Conservation (phyloP, 2,797 vertebrate species). For the Allobates femoralis region DNA sequence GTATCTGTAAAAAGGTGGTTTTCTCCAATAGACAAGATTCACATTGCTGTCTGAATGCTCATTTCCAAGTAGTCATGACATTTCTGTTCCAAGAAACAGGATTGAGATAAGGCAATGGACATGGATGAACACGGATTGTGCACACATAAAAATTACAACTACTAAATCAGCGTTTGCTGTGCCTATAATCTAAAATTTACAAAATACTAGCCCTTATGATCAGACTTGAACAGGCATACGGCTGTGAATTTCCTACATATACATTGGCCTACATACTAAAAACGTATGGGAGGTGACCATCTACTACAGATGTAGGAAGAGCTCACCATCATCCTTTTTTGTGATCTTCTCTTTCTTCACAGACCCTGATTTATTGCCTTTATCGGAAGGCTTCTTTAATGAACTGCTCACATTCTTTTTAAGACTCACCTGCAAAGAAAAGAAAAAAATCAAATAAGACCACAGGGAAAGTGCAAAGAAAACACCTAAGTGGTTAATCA, state of each 20-base stretch:
- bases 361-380: slow-evolving; percentile 82
- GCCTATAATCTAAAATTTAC: too few relatives aligned
- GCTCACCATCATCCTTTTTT: slow-evolving; percentile 83
- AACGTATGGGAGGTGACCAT: neutral
- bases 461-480: neutral
- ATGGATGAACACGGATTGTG: too few relatives aligned
- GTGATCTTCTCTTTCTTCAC: slow-evolving; percentile 86
- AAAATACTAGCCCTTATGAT: too few relatives aligned
- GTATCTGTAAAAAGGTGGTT: too few relatives aligned
- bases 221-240: too few relatives aligned
- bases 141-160: too few relatives aligned
- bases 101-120: too few relatives aligned
- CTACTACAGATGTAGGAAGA: neutral
- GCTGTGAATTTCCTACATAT: neutral
- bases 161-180: too few relatives aligned
- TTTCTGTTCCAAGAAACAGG: too few relatives aligned
- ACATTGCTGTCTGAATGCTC: too few relatives aligned
- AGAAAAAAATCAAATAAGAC: neutral
- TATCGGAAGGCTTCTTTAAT: slow-evolving; percentile 86
- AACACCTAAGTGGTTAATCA: neutral
- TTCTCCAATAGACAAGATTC: too few relatives aligned
- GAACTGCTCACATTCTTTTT: slow-evolving; percentile 82
- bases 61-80: too few relatives aligned
- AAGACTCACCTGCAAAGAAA: slow-evolving; percentile 78
- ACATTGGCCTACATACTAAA: neutral